These are phyloP conservation scores for Trissonchulus latispiculum DNA, from an alignment of 2,888 invertebrate genomes.

Conservation along the genomic window DNA sequence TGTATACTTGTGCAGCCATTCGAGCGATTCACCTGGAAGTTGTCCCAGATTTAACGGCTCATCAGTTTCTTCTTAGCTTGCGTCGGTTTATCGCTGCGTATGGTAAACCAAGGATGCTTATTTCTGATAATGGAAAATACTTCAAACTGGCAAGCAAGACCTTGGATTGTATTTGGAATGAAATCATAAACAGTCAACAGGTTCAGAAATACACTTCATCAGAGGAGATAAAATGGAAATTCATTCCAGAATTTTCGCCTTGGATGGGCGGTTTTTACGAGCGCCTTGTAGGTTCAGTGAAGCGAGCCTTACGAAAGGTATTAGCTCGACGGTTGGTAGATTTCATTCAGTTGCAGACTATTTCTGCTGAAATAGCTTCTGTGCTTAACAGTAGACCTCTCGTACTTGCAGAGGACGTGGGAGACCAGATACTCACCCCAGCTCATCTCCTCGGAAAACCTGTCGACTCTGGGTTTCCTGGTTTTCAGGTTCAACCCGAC, in stretches of 20 bases:
- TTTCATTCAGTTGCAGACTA: background rate
- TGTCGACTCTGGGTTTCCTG: no score
- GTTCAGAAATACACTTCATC: background rate
- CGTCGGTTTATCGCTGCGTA: conserved; percentile 39
- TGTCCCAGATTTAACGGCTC: conserved; percentile 31
- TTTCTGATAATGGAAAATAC: conserved; percentile 45
- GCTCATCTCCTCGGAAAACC: conserved; percentile 10
- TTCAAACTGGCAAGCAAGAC: conserved; percentile 40
- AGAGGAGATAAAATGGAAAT: background rate
- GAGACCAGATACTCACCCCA: background rate
- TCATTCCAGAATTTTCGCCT: conserved; percentile 9
- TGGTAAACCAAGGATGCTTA: conserved; percentile 39
- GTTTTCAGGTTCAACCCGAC: background rate
- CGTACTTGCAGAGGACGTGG: background rate
- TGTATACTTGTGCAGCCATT: no score
- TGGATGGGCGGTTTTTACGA: conserved; percentile 12
- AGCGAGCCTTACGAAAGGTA: no score
- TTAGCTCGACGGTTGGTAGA: no score
- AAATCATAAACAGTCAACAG: no score
- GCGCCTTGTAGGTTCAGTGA: background rate
- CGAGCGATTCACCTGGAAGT: no score
- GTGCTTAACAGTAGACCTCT: conserved; percentile 5
- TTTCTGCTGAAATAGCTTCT: background rate
- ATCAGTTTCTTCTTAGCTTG: conserved; percentile 37
- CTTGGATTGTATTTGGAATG: no score